These are phyloP conservation scores for Deroplatys truncata DNA, from an alignment of 2,888 invertebrate species.

Conservation along the genomic window DNA sequence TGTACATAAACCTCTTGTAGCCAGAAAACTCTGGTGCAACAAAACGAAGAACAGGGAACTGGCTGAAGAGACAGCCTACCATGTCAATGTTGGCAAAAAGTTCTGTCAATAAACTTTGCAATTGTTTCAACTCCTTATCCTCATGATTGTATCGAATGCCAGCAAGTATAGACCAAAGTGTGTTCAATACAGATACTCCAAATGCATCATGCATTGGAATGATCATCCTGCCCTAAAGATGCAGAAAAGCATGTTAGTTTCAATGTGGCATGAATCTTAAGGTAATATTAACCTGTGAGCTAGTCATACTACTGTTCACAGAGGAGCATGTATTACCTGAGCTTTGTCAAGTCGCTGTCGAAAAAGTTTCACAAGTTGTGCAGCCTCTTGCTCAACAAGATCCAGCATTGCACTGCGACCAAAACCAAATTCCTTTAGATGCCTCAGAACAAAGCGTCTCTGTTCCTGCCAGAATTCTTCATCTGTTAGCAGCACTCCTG, in stretches of 20 bases:
- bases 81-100: conserved; percentile 73
- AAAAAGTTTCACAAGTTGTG: conserved; percentile 58
- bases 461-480: conserved; percentile 72
- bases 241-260: background rate
- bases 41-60: conserved; percentile 66
- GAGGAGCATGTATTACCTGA: background rate
- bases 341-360: conserved; percentile 39
- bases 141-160: conserved; percentile 55
- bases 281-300: too few relatives aligned
- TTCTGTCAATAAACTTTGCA: conserved; percentile 65
- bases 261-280: too few relatives aligned
- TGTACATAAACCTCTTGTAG: conserved; percentile 66
- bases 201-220: conserved; percentile 71
- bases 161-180: conserved; percentile 80
- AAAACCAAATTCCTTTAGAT: conserved; percentile 78
- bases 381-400: conserved; percentile 66
- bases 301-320: too few relatives aligned
- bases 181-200: conserved; percentile 65
- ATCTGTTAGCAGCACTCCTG: conserved; percentile 67
- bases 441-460: conserved; percentile 68
- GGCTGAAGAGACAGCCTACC: conserved; percentile 75
- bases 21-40: conserved; percentile 73
- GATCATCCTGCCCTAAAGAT: conserved; percentile 43
- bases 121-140: conserved; percentile 62
- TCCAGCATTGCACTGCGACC: conserved; percentile 72